phyloP scores from a whole-genome alignment of 2,888 invertebrate species.

The Pristionchus fissidentatus region DNA sequence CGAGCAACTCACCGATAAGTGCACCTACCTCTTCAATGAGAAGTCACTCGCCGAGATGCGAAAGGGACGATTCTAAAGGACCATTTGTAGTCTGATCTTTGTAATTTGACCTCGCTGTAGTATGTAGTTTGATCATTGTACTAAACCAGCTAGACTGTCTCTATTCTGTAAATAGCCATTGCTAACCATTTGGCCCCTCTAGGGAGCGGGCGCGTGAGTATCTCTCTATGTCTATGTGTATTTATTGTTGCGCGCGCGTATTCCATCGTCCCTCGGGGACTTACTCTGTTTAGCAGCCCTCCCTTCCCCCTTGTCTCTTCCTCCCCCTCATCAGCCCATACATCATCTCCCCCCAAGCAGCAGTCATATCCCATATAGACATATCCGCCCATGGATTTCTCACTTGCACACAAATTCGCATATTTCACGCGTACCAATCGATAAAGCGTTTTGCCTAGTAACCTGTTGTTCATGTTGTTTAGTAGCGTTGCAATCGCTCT shows the following conservation, averaged over 20 bases:
- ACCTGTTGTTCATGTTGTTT: too few species aligned
- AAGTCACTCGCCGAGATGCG: constrained; percentile 15
- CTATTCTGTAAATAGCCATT: background rate
- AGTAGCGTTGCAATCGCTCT: background rate
- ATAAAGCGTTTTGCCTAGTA: background rate
- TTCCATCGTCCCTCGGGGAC: background rate
- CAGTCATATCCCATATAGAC: too few species aligned
- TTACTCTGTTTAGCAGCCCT: constrained; percentile 8
- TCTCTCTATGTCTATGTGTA: background rate
- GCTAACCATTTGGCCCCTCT: background rate
- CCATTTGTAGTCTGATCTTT: background rate
- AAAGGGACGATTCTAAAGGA: constrained; percentile 29
- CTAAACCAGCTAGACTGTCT: background rate
- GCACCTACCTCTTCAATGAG: background rate
- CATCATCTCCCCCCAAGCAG: background rate
- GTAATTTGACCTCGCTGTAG: background rate
- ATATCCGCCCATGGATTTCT: background rate
- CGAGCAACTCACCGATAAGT: background rate
- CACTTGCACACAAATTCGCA: background rate
- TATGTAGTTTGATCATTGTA: background rate
- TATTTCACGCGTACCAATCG: background rate
- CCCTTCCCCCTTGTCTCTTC: background rate
- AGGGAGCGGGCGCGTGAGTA: background rate
- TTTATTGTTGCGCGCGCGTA: background rate
- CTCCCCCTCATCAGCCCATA: constrained; percentile 16